These are phyloP conservation scores for Lacanobia oleracea DNA, from an alignment of 2,888 invertebrate genomes.

Conservation along the genomic window DNA sequence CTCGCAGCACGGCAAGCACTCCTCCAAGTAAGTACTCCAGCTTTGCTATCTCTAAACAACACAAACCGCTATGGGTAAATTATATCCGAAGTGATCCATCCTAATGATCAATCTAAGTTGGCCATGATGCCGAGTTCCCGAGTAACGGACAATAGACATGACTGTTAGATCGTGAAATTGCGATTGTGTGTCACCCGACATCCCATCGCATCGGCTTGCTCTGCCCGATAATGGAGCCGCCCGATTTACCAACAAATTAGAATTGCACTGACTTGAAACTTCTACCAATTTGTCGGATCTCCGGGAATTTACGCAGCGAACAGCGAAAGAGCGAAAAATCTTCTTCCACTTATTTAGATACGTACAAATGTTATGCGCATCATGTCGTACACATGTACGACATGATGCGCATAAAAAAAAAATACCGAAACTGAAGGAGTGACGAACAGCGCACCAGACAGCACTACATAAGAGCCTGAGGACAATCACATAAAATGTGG, in stretches of 20 bases:
- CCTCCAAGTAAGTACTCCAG: slow-evolving; percentile 79
- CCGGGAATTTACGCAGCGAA: not conserved
- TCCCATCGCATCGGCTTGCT: not conserved
- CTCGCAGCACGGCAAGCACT: slow-evolving; percentile 92
- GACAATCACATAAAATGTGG: not conserved
- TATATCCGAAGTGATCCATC: not conserved
- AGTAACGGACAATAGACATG: not conserved
- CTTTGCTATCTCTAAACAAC: not conserved
- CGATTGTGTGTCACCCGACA: not conserved
- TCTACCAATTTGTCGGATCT: not conserved
- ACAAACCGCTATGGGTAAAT: not conserved
- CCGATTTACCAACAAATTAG: slow-evolving; percentile 11
- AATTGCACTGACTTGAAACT: slow-evolving; percentile 5
- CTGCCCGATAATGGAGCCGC: not conserved
- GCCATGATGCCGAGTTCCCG: not conserved
- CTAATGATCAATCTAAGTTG: slow-evolving; percentile 4
- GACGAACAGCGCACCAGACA: not conserved
- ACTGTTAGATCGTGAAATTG: slow-evolving; percentile 12
- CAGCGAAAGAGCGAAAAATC: not conserved
- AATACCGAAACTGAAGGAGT: not conserved
- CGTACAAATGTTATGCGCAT: too few species aligned
- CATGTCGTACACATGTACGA: too few species aligned
- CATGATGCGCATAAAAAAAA: too few species aligned
- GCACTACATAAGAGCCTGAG: not conserved
- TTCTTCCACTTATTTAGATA: not conserved